phyloP scores from a whole-genome alignment of 2,797 vertebrate species.

The Scleropages formosus region DNA sequence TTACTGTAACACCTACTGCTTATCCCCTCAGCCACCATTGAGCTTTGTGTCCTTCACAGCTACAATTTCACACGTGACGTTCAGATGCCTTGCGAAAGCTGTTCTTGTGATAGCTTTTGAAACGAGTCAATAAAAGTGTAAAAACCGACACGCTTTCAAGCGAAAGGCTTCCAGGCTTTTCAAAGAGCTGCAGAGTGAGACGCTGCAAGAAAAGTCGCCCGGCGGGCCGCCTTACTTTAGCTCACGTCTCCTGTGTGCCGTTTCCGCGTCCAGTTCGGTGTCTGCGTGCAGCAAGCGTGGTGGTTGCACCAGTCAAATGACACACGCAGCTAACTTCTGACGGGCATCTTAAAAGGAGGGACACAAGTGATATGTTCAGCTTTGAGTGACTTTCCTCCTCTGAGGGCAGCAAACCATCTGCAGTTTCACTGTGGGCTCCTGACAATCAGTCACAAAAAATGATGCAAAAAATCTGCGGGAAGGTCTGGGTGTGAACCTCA shows the following conservation, averaged over 20 bases:
- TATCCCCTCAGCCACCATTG: not conserved
- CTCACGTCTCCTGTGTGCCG: not conserved
- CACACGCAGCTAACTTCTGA: not conserved
- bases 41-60: not conserved
- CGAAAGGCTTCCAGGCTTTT: constrained; percentile 11
- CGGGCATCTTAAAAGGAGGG: not conserved
- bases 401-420: not conserved
- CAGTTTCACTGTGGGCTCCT: not conserved
- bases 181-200: too few relatives aligned
- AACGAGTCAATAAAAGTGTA: not conserved
- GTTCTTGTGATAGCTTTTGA: not conserved
- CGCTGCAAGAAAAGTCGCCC: not conserved
- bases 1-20: not conserved
- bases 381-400: not conserved
- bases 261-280: not conserved
- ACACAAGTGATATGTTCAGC: not conserved
- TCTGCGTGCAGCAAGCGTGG: not conserved
- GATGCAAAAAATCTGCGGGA: not conserved
- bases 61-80: not conserved
- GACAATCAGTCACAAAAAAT: not conserved
- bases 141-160: not conserved
- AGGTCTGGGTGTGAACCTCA: not conserved
- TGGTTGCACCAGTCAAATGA: constrained; percentile 7
- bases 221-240: constrained; percentile 27
- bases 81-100: not conserved